Base-by-base conservation (phyloP, 2,113 vertebrate species). In the Chionodraco myersi region DNA sequence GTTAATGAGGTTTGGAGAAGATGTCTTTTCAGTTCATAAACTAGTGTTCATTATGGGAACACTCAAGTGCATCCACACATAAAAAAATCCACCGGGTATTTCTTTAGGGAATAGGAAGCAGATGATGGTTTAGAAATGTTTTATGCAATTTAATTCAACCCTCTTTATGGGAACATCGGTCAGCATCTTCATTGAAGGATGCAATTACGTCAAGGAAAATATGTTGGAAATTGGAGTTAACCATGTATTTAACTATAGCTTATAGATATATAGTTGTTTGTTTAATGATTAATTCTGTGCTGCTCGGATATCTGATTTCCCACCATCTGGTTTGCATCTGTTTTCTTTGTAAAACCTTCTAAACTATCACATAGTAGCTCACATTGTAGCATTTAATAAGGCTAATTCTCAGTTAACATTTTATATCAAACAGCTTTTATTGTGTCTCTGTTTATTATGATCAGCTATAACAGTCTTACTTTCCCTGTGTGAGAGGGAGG, bases 281-380 rank as follows among this genome's bases (percentile, higher is more conserved):
- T 67, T 66, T 18, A 12, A 30, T 23, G 61, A 48, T 64, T 9
- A 1, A 12, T 36, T 53, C 5, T 67, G 65, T 34, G 63, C 63
- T 65, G 47, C 47, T 65, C 47, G 16, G 26, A 18, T 49, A 30
- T 67, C 65, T 53, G 49, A 53, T 51, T 48, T 53, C 18, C 30
- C 15, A 12, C 26, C 65, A 67, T 67, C 48, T 52, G 65, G 26
- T 67, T 67, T 52, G 65, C 65, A 67, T 67, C 65, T 67, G 65
- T 67, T 65, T 34, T 15, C 16, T 12, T 52, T 67, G 26, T 67
- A 67, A 52, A 51, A 36, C 64, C 21, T 52, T 36, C 10, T 7
- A 36, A 52, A 67, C 26, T 13, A 52, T 67, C 16, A 11, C 26
- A 36, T 53, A 52, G 30, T 53, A 53, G 65, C 30, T 67, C 16